phyloP scores from a whole-genome alignment of 2,113 vertebrate genomes.

The Todiramphus saurophagus region DNA sequence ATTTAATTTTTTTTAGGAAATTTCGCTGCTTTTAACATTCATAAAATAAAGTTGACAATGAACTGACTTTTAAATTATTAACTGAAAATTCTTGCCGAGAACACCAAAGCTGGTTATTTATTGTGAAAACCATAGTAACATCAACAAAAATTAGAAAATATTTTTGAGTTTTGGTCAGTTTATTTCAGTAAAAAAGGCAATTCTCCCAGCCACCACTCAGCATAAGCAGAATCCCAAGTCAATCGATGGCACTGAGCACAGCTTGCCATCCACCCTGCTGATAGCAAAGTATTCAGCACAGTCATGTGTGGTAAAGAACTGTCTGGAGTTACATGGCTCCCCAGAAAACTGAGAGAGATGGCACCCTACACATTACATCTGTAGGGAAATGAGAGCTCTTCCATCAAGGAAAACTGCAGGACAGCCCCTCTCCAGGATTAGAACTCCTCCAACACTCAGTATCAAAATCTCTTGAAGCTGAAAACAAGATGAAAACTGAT shows the following conservation, averaged over 20 bases:
- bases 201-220: background rate
- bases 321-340: background rate
- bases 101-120: background rate
- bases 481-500: background rate
- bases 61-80: background rate
- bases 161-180: background rate
- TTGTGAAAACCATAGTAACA: background rate
- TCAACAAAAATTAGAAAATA: background rate
- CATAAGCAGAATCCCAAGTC: background rate
- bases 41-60: background rate
- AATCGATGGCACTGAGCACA: background rate
- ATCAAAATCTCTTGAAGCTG: background rate
- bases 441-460: background rate
- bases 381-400: background rate
- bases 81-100: background rate
- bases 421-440: background rate
- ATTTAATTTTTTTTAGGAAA: background rate
- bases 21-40: background rate
- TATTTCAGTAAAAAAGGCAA: background rate
- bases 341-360: background rate
- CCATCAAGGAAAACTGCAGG: background rate
- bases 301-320: background rate
- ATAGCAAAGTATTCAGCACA: background rate
- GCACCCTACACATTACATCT: background rate
- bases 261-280: background rate